Evolutionary conservation across 2,888 invertebrate species (phyloP).

Genomic region (Clivina fossor): DNA sequence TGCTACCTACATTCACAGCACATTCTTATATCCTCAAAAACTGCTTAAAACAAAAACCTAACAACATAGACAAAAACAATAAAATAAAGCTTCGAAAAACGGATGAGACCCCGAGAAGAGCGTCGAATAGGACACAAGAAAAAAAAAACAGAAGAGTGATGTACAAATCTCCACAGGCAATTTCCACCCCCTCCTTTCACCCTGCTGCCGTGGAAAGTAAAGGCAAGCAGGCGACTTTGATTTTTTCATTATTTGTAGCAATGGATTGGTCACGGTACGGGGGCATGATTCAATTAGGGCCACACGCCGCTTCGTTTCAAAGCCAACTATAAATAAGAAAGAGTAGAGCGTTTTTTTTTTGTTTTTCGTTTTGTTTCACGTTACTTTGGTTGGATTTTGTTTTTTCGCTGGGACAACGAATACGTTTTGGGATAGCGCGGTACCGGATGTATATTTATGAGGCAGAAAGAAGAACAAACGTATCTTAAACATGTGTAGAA

Average conservation of each 20-base stretch:
- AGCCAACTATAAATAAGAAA: constrained; percentile 30
- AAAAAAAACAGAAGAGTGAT: too few species aligned
- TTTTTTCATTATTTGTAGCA: constrained; percentile 27
- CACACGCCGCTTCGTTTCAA: constrained; percentile 31
- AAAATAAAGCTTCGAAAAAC: too few species aligned
- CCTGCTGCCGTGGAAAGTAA: neutral
- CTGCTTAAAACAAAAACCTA: too few species aligned
- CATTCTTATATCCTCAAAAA: too few species aligned
- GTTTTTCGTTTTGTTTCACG: too few species aligned
- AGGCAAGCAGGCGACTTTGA: constrained; percentile 15
- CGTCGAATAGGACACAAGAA: too few species aligned
- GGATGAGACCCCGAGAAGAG: too few species aligned
- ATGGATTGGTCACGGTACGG: constrained; percentile 30
- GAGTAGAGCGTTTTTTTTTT: too few species aligned
- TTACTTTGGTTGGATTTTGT: too few species aligned
- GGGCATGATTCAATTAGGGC: constrained; percentile 32
- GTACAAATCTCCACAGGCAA: constrained; percentile 23
- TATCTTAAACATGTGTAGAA: too few species aligned
- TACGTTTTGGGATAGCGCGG: constrained; percentile 25
- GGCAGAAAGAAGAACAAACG: too few species aligned
- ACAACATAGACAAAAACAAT: too few species aligned
- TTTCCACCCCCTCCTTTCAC: constrained; percentile 11
- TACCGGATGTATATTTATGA: constrained; percentile 33
- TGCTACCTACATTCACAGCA: neutral
- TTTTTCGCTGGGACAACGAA: constrained; percentile 21